Base-by-base conservation (phyloP, 2,113 vertebrate genomes). In the Varanus komodoensis region DNA sequence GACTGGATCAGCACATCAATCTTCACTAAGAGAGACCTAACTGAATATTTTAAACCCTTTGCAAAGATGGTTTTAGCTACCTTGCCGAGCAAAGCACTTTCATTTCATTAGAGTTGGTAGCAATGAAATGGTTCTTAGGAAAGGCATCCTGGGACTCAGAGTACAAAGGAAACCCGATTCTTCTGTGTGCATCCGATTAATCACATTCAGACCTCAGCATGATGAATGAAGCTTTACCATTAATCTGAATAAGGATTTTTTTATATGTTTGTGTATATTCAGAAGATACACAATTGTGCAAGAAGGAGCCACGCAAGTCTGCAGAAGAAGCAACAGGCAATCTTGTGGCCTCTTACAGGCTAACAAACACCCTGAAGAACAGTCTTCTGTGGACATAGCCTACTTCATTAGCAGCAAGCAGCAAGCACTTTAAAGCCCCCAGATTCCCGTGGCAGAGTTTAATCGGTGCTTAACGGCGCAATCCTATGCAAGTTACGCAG, bases 21-120 rank as follows among this genome's bases (percentile, higher is more conserved):
- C n/a, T 86, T 67, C 64, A 48, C 82, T 89, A 73, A 85, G 61
- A 78, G 84, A 84, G n/a, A 75, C 2, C 6, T 88, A 73, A 48
- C 0, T 77, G 90, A 91, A 79, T 87, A 77, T 87, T 93, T 91
- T 44, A 90, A 84, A 88, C 83, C 19, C 34, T 29, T 73, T 80
- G 68, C n/a, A 88, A 52, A 67, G 4, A 23, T 57, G 25, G 89
- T 82, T 89, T 93, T 64, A 82, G 32, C 19, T 61, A 38, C 79
- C 6, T 89, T 90, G 32, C 75, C 6, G 17, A 89, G 80, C 23
- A 87, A 86, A 1, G 0, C 32, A 91, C 52, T n/a, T 91, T 67
- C 17, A 21, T 91, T 83, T 79, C 82, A 34, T 4, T 81, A 29
- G 91, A 48, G 6, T 52, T 85, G 48, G 11, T 1, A 77, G 86